These are phyloP conservation scores for Lepas anatifera DNA, from an alignment of 2,888 invertebrate genomes.

Conservation along the genomic window DNA sequence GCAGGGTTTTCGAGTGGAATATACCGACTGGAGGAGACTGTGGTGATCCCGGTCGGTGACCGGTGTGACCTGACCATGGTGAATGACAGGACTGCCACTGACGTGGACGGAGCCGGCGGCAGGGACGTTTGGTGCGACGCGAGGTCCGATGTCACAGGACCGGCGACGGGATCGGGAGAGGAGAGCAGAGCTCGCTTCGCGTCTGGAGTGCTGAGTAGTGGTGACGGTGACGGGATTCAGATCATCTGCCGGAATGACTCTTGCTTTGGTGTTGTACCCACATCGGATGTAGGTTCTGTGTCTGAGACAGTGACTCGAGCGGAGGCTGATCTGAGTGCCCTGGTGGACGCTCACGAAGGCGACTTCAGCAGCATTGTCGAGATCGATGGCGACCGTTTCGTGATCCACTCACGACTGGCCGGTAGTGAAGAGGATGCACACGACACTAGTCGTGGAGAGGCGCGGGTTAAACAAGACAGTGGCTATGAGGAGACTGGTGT, in stretches of 20 bases:
- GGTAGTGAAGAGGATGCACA: not conserved
- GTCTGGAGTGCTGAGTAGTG: not conserved
- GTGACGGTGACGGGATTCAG: not conserved
- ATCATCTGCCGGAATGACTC: not conserved
- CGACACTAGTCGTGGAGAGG: not conserved
- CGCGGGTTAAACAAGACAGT: too few species aligned
- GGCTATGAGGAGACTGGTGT: too few species aligned
- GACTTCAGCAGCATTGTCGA: not conserved
- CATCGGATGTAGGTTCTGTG: not conserved
- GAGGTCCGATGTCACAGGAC: too few species aligned
- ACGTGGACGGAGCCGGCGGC: not conserved
- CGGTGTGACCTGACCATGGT: not conserved
- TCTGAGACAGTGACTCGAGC: not conserved
- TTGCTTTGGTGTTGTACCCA: not conserved
- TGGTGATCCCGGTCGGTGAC: not conserved
- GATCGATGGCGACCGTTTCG: conserved; percentile 5
- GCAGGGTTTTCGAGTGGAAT: too few species aligned
- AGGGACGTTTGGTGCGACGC: too few species aligned
- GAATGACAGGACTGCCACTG: not conserved
- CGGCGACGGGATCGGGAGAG: too few species aligned
- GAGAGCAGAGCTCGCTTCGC: not conserved
- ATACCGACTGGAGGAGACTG: not conserved
- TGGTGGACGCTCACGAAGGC: not conserved
- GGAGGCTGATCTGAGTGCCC: not conserved
- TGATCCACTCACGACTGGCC: not conserved